These are phyloP conservation scores for Dryomyza anilis DNA, from an alignment of 2,888 invertebrate species.

Conservation along the genomic window DNA sequence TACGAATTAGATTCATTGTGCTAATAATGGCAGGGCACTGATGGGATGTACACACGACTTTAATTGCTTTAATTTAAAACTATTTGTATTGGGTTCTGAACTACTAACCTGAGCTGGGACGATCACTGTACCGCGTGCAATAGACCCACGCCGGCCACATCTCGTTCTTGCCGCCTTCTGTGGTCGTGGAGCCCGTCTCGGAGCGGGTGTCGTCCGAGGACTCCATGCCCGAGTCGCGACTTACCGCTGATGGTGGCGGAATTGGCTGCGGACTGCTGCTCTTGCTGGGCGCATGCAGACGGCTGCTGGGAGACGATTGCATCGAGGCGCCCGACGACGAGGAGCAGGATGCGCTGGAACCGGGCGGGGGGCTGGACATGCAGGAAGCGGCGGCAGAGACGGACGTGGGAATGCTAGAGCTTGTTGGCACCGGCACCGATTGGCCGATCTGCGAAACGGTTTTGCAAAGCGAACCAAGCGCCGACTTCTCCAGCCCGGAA, in stretches of 20 bases:
- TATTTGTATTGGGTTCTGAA: background rate
- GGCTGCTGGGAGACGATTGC: conserved; percentile 51
- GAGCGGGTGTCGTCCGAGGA: conserved; percentile 61
- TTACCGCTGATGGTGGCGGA: conserved; percentile 57
- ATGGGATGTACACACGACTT: no score
- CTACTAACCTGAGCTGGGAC: conserved; percentile 84
- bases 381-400: conserved; percentile 44
- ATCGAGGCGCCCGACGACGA: conserved; percentile 46
- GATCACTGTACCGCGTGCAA: conserved; percentile 93
- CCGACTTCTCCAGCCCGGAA: conserved; percentile 61
- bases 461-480: conserved; percentile 72
- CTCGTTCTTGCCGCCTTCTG: conserved; percentile 58
- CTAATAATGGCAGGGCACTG: background rate
- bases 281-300: conserved; percentile 38
- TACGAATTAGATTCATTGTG: no score
- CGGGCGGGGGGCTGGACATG: conserved; percentile 40
- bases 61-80: no score
- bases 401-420: conserved; percentile 39
- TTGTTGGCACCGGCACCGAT: conserved; percentile 32
- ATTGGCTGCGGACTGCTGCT: conserved; percentile 57
- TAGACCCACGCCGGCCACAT: conserved; percentile 98
- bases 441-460: conserved; percentile 73
- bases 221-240: conserved; percentile 61
- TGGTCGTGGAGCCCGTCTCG: conserved; percentile 58
- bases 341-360: conserved; percentile 40